A percentile compares a stretch with the other conserved stretches of the same genome.
Evolutionary conservation across 2,797 vertebrate species (phyloP).

Genomic region (Cyclopterus lumpus): DNA sequence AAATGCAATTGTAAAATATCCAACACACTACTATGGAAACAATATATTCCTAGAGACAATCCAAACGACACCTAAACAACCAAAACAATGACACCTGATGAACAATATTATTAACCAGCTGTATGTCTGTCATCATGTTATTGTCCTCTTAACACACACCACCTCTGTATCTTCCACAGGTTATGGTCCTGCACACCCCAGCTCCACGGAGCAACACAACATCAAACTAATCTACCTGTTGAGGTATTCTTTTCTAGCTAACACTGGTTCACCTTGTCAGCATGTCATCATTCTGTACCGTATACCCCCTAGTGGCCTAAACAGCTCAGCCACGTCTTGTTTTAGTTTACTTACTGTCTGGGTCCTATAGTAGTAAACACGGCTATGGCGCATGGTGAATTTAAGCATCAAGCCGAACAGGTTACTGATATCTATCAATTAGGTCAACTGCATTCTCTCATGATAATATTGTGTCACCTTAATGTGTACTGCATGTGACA

Average conservation of each 20-base stretch:
- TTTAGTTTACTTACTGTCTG: background rate
- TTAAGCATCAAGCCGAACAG: background rate
- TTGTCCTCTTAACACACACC: background rate
- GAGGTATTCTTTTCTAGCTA: background rate
- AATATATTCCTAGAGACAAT: background rate
- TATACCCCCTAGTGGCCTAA: background rate
- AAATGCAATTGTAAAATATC: background rate
- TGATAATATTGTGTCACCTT: too few relatives aligned
- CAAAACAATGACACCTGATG: background rate
- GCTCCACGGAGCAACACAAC: constrained; percentile 14
- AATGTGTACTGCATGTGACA: too few relatives aligned
- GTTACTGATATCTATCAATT: background rate
- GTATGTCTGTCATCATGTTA: background rate
- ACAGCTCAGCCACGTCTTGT: background rate
- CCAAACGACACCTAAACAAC: background rate
- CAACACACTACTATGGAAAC: background rate
- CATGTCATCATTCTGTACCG: background rate
- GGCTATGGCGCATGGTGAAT: background rate
- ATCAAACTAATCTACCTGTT: constrained; percentile 26
- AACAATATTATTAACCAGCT: background rate
- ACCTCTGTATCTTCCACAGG: constrained; percentile 47
- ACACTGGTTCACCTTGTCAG: background rate
- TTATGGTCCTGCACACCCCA: constrained; percentile 54
- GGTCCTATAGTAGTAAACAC: background rate
- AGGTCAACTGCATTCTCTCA: background rate